Evolutionary conservation across 2,888 invertebrate species (phyloP), one percentile per base, ranked within the genome.

Genomic region (Scaeva pyrastri): DNA sequence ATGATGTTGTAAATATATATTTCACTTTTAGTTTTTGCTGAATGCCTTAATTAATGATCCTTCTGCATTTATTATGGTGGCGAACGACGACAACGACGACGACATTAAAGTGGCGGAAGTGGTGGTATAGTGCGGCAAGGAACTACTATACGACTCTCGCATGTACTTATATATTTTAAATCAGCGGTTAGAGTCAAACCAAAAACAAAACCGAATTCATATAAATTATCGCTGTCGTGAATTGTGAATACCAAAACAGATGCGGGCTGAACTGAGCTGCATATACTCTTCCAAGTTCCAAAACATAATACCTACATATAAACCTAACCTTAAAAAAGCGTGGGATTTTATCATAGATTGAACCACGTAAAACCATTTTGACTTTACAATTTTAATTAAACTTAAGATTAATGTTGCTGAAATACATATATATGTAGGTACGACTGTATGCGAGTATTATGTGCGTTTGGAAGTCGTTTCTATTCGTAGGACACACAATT

Each of bases 381-480:
- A 66, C 41, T 36, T 66, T 58, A 58, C 23, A 43, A 78, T 48
- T 83, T 83, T 78, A 83, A 78, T 78, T 83, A 78, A 74, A 70
- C 64, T 41, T 64, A 68, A 74, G 70, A 83, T 70, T 78, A 43
- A 60, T 39, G 58, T n/a, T 76, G 48, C 36, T 52, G 50, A 60
- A 52, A 31, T 70, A 70, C 14, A 14, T 14, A 2, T 14, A 2
- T 2, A 14, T 0, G 8, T 41, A 1, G 2, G 39, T 12, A 12
- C n/a, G 8, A 2, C 1, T 4, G 12, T 23, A 26, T n/a, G n/a
- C n/a, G n/a, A n/a, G n/a, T n/a, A n/a, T n/a, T n/a, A n/a, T n/a
- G n/a, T n/a, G n/a, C n/a, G n/a, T n/a, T n/a, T n/a, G n/a, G n/a
- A n/a, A n/a, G n/a, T n/a, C n/a, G n/a, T n/a, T n/a, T n/a, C n/a